phyloP scores from a whole-genome alignment of 1,140 invertebrate genomes.

The Lepidotrigona ventralis region DNA sequence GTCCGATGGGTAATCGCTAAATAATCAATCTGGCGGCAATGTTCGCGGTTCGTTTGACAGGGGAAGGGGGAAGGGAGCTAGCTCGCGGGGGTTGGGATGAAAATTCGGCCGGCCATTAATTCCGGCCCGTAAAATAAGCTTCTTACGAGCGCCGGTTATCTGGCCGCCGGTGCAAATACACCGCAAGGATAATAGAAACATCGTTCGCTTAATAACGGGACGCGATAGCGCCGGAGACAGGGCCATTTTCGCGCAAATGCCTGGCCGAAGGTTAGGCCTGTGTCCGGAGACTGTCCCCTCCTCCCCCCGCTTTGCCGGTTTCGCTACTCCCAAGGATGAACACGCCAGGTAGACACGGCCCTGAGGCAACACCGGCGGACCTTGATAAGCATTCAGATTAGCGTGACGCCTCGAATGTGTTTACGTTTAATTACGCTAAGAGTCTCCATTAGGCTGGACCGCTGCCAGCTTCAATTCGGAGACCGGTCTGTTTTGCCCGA shows the following conservation, averaged over 20 bases:
- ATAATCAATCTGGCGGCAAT: background rate
- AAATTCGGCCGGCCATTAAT: slow-evolving; percentile 27
- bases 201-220: slow-evolving; percentile 46
- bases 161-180: slow-evolving; percentile 29
- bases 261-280: slow-evolving; percentile 31
- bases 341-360: slow-evolving; percentile 69
- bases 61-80: background rate
- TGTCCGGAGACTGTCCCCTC: background rate
- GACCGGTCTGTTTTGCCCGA: slow-evolving; percentile 66
- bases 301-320: background rate
- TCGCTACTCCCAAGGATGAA: slow-evolving; percentile 65
- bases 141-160: slow-evolving; percentile 38
- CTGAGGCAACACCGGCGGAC: slow-evolving; percentile 74
- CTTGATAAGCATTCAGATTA: slow-evolving; percentile 79
- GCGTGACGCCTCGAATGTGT: slow-evolving; percentile 79
- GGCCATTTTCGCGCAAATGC: slow-evolving; percentile 40
- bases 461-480: slow-evolving; percentile 74
- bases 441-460: slow-evolving; percentile 81
- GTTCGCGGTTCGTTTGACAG: background rate
- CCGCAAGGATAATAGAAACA: slow-evolving; percentile 50
- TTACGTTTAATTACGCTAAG: slow-evolving; percentile 81
- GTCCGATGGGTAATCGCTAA: background rate
- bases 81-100: background rate
- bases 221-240: slow-evolving; percentile 40
- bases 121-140: slow-evolving; percentile 34